Conservation (phyloP, 37 sponge, comb jelly and placozoan genomes). For the Beroe forskalii region DNA sequence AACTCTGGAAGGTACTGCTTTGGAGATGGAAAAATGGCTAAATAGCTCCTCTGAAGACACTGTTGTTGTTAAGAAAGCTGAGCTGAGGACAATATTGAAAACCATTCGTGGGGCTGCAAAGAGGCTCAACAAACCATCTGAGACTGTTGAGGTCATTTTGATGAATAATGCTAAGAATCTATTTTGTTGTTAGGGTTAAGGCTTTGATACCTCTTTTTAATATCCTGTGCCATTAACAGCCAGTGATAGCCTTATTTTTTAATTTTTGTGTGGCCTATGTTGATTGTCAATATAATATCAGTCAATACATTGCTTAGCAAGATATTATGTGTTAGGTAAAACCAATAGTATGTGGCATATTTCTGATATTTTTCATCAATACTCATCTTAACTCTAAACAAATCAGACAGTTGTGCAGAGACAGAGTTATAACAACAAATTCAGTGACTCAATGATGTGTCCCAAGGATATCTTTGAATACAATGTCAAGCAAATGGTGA, state of each 20-base stretch:
- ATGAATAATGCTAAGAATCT: no score
- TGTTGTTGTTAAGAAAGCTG: not conserved
- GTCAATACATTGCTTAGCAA: no score
- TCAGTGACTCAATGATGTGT: not conserved
- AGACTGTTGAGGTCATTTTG: conserved; percentile 36
- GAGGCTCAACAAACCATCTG: conserved; percentile 5
- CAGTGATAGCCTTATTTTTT: no score
- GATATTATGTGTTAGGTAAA: no score
- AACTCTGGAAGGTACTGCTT: not conserved
- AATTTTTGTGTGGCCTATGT: no score
- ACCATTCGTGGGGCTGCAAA: conserved; percentile 19
- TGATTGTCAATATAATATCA: no score
- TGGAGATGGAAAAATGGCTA: conserved; percentile 15
- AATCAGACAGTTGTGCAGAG: conserved; percentile 3
- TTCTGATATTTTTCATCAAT: no score
- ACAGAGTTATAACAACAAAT: conserved; percentile 2
- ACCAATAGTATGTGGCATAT: no score
- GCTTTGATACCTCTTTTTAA: no score
- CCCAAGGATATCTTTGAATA: not conserved
- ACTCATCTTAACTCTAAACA: no score
- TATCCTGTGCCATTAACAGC: no score
- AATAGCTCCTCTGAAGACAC: not conserved
- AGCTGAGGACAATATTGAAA: not conserved
- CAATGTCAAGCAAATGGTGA: conserved; percentile 36
- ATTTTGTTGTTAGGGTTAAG: no score